A percentile compares a stretch with the other conserved stretches of the same genome.
phyloP scores from a whole-genome alignment of 2,797 vertebrate genomes.

The Meriones psammophilus region DNA sequence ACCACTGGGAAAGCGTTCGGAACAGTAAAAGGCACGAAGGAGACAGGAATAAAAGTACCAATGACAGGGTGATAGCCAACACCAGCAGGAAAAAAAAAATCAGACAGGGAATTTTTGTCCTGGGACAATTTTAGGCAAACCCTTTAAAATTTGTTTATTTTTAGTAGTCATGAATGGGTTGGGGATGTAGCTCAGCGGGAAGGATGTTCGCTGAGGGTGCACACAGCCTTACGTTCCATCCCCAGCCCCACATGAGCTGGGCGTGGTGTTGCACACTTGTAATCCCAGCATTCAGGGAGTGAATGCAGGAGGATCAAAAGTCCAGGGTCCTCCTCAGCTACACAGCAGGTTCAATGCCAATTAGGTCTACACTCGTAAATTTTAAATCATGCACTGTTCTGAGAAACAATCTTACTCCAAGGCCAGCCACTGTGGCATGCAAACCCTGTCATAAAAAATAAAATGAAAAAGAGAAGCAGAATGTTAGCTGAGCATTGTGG shows the following conservation, averaged over 20 bases:
- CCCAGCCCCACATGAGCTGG: no score
- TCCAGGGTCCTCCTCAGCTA: not conserved
- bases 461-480: not conserved
- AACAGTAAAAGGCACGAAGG: not conserved
- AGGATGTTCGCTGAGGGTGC: not conserved
- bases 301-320: not conserved
- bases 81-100: not conserved
- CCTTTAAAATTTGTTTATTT: not conserved
- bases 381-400: not conserved
- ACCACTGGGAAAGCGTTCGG: no score
- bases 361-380: not conserved
- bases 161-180: not conserved
- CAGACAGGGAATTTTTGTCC: not conserved
- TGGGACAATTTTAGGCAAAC: not conserved
- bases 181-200: not conserved
- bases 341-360: no score
- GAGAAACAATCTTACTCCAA: not conserved
- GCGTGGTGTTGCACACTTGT: no score
- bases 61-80: not conserved
- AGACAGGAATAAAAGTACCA: not conserved
- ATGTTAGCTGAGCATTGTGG: not conserved
- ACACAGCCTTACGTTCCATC: not conserved
- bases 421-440: not conserved
- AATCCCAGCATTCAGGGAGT: not conserved
- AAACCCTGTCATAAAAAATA: not conserved